These are phyloP conservation scores for Augiades crinisus DNA, from an alignment of 2,888 invertebrate species.

Conservation along the genomic window DNA sequence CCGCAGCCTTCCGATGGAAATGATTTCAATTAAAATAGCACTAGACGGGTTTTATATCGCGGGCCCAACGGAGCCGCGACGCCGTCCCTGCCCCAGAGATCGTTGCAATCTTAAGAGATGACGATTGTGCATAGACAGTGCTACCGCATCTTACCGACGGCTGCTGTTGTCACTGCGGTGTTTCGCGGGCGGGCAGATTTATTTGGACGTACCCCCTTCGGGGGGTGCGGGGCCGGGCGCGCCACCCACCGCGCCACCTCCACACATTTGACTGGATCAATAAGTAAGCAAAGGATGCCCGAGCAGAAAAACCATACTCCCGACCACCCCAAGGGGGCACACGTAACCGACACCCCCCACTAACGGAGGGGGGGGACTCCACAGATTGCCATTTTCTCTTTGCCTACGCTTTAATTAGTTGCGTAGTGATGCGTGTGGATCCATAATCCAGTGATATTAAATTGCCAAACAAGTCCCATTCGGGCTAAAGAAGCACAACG, in stretches of 20 bases:
- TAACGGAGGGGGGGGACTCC: constrained; percentile 78
- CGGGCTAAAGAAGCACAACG: constrained; percentile 14
- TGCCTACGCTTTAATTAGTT: constrained; percentile 82
- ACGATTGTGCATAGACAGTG: constrained; percentile 65
- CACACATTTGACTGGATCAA: constrained; percentile 83
- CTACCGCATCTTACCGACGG: constrained; percentile 74
- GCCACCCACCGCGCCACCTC: constrained; percentile 79
- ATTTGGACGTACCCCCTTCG: constrained; percentile 80
- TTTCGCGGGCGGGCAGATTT: constrained; percentile 82
- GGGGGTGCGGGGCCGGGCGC: constrained; percentile 67
- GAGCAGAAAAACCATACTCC: constrained; percentile 83
- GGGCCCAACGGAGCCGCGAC: constrained; percentile 28
- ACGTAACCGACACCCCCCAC: constrained; percentile 78
- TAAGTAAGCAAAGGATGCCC: constrained; percentile 83
- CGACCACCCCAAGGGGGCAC: constrained; percentile 80
- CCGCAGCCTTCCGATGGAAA: constrained; percentile 59
- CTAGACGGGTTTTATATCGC: constrained; percentile 33
- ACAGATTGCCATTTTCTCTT: constrained; percentile 82
- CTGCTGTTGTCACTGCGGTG: constrained; percentile 80
- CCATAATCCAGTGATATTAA: constrained; percentile 75
- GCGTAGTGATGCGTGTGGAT: constrained; percentile 79
- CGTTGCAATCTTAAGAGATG: constrained; percentile 28
- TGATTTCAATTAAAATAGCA: constrained; percentile 68
- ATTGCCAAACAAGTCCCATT: constrained; percentile 44
- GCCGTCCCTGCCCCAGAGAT: constrained; percentile 25